These are phyloP conservation scores for Tholera decimalis DNA, from an alignment of 2,888 invertebrate genomes.

Conservation along the genomic window DNA sequence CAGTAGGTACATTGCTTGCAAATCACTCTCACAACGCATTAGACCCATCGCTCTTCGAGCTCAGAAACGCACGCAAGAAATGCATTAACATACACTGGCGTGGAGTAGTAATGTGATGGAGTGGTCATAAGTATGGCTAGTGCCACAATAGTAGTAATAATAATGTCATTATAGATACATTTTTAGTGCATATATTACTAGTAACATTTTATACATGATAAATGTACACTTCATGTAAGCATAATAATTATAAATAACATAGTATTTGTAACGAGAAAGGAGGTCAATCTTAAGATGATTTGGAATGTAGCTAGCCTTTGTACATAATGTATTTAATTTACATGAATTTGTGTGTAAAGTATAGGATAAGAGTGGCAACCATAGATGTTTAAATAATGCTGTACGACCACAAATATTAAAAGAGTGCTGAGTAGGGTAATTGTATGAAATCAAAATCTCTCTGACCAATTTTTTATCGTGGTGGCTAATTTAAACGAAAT, in stretches of 20 bases:
- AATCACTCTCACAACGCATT: slow-evolving; percentile 62
- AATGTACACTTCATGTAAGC: background rate
- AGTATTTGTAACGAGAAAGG: background rate
- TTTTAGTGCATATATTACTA: background rate
- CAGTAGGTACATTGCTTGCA: slow-evolving; percentile 44
- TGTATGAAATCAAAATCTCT: no score
- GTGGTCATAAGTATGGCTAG: background rate
- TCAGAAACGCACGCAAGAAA: slow-evolving; percentile 75
- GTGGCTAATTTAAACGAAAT: no score
- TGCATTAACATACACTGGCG: slow-evolving; percentile 74
- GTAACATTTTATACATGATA: background rate
- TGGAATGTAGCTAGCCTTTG: background rate
- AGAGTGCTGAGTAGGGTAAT: no score
- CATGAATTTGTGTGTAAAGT: no score
- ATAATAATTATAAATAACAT: background rate
- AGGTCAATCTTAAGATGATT: background rate
- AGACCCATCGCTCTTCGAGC: slow-evolving; percentile 51
- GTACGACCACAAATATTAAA: no score
- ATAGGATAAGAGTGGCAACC: no score
- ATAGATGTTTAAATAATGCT: no score
- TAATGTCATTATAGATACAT: background rate
- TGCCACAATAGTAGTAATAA: no score
- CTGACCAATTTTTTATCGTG: no score
- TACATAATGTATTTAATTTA: no score
- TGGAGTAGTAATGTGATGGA: slow-evolving; percentile 13